phyloP scores from a whole-genome alignment of 1,140 invertebrate genomes.

The Aphelenchoides fujianensis region DNA sequence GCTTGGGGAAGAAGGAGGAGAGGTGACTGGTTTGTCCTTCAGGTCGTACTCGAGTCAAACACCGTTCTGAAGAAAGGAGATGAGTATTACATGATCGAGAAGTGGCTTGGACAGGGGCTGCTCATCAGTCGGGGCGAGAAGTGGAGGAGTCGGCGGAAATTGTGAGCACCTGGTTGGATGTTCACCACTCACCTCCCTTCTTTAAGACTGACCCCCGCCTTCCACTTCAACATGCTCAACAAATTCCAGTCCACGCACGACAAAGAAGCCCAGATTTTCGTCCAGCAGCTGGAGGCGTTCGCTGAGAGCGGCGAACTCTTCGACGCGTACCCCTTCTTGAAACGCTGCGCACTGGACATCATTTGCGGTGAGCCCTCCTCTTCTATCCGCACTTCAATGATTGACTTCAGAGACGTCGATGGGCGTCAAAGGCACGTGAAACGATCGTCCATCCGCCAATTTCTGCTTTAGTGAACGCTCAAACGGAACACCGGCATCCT shows the following conservation, averaged over 20 bases:
- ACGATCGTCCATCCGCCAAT: constrained; percentile 71
- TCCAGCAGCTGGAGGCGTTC: constrained; percentile 69
- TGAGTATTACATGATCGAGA: constrained; percentile 71
- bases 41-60: constrained; percentile 14
- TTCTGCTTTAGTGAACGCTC: constrained; percentile 73
- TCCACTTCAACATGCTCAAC: constrained; percentile 82
- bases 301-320: constrained; percentile 67
- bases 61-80: constrained; percentile 17
- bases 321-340: constrained; percentile 66
- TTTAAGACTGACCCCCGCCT: constrained; percentile 80
- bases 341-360: constrained; percentile 81
- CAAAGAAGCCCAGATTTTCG: constrained; percentile 72
- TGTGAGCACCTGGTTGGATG: too few species aligned
- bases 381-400: not conserved
- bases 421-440: constrained; percentile 73
- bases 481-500: constrained; percentile 70
- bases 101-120: constrained; percentile 79
- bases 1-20: not conserved
- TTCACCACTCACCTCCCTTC: too few species aligned
- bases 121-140: too few species aligned
- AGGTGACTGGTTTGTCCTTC: not conserved
- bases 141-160: constrained; percentile 66
- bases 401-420: constrained; percentile 73
- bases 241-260: constrained; percentile 79
- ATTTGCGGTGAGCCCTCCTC: constrained; percentile 67